phyloP scores from a whole-genome alignment of 2,113 vertebrate genomes.

The zebrafish (Danio rerio) region GRCz12tu NC_133196.1:22034501-22035000 shows the following conservation, averaged over 20 bases:
- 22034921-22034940: slow-evolving; percentile 32
- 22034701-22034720: background rate
- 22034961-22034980: slow-evolving; percentile 75
- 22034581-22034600: slow-evolving; percentile 51
- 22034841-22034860: slow-evolving; percentile 53
- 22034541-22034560: slow-evolving; percentile 70
- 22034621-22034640: slow-evolving; percentile 49
- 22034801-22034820: slow-evolving; percentile 14
- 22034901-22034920: slow-evolving; percentile 56
- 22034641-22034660: slow-evolving; percentile 52
- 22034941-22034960: slow-evolving; percentile 51
- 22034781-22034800: slow-evolving; percentile 26
- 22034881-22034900: slow-evolving; percentile 71
- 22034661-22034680: slow-evolving; percentile 31
- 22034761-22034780: slow-evolving; percentile 42
- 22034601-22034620: slow-evolving; percentile 70
- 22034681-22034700: slow-evolving; percentile 33
- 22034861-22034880: slow-evolving; percentile 67
- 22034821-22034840: slow-evolving; percentile 41
- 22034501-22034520: slow-evolving; percentile 42
- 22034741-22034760: slow-evolving; percentile 39
- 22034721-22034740: slow-evolving; percentile 45
- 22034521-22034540: slow-evolving; percentile 47
- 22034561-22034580: slow-evolving; percentile 41
- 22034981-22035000: slow-evolving; percentile 60